Conservation (phyloP, 2,797 vertebrate genomes). For the Pampus argenteus region DNA sequence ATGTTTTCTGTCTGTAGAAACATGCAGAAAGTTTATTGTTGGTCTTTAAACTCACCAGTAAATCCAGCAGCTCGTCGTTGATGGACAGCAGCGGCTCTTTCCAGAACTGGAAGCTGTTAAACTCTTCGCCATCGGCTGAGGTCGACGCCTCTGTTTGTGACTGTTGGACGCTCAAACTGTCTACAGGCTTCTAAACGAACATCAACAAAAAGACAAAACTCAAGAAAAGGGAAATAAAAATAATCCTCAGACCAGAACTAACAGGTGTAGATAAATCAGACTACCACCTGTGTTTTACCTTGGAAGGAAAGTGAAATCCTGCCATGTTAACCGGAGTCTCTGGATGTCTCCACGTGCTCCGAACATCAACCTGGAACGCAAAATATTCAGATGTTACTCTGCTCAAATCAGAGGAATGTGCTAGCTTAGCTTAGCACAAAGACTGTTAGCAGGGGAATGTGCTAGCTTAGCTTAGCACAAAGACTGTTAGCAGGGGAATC, state of each 20-base stretch:
- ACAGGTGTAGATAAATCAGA: not conserved
- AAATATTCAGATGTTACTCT: not conserved
- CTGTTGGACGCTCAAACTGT: not conserved
- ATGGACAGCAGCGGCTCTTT: conserved; percentile 87
- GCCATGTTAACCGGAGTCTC: conserved; percentile 89
- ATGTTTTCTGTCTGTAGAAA: too few relatives aligned
- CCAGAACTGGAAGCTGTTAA: conserved; percentile 92
- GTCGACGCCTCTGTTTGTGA: not conserved
- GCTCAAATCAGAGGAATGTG: not conserved
- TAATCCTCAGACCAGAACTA: not conserved
- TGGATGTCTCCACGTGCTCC: conserved; percentile 87
- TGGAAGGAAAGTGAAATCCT: conserved; percentile 92
- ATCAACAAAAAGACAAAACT: not conserved
- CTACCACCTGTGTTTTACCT: conserved; percentile 76
- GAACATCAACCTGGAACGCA: conserved; percentile 84
- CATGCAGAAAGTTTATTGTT: too few relatives aligned
- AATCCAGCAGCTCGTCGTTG: conserved; percentile 84
- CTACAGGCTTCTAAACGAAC: conserved; percentile 53
- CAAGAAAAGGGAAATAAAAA: too few relatives aligned
- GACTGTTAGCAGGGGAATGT: too few relatives aligned
- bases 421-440: too few relatives aligned
- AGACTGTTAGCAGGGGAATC: too few relatives aligned
- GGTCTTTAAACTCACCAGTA: conserved; percentile 85
- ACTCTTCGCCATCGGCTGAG: conserved; percentile 62
- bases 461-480: too few relatives aligned